These are phyloP conservation scores for Chelonus formosanus DNA, from an alignment of 2,888 invertebrate species.

Conservation along the genomic window DNA sequence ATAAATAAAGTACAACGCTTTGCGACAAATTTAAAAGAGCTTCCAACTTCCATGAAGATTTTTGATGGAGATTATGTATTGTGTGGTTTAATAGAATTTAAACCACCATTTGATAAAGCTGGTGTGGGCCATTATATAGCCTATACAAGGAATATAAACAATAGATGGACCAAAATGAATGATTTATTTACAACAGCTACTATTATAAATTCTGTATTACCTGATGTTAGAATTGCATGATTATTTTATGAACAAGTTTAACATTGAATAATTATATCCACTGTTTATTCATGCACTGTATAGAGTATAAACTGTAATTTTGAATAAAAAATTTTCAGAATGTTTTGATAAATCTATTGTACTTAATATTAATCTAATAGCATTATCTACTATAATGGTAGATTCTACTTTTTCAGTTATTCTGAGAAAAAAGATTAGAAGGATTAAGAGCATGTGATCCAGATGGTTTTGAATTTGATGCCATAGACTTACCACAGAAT, in stretches of 20 bases:
- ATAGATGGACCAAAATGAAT: background rate
- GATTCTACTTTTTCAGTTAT: slow-evolving; percentile 63
- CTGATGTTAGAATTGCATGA: too few relatives aligned
- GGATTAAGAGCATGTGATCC: slow-evolving; percentile 89
- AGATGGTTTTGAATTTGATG: slow-evolving; percentile 82
- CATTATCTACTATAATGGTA: background rate
- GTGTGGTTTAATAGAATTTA: background rate
- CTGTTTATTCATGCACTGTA: too few relatives aligned
- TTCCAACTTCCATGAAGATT: background rate
- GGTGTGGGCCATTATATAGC: background rate
- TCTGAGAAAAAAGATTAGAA: slow-evolving; percentile 85
- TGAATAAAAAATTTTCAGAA: too few relatives aligned
- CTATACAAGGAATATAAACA: background rate
- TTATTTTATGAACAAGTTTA: too few relatives aligned
- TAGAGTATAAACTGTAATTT: too few relatives aligned
- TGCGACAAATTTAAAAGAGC: background rate
- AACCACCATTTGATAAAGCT: background rate
- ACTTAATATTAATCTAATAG: background rate
- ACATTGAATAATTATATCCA: too few relatives aligned
- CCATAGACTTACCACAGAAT: slow-evolving; percentile 85
- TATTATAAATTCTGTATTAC: too few relatives aligned
- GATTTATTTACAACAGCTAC: too few relatives aligned
- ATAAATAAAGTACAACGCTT: background rate
- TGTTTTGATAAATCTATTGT: too few relatives aligned
- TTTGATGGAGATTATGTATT: background rate